Percentiles rank a stretch among this genome's conserved stretches.
phyloP scores from a whole-genome alignment of 2,888 invertebrate genomes.

The Pseudococcus longispinus region DNA sequence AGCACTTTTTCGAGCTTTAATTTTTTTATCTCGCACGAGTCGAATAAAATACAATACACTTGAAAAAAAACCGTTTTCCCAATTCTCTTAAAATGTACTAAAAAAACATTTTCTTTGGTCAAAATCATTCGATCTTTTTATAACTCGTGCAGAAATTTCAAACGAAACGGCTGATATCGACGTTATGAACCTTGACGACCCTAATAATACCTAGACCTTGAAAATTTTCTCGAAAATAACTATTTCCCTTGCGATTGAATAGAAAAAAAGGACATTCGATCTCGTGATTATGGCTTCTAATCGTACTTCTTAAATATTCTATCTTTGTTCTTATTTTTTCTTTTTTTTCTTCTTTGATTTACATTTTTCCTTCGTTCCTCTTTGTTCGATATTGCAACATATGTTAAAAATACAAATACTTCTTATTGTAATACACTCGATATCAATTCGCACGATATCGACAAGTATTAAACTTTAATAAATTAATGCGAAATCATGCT shows the following conservation, averaged over 20 bases:
- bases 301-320: not conserved
- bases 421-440: not conserved
- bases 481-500: not conserved
- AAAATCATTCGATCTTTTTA: not conserved
- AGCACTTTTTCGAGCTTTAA: not conserved
- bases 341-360: not conserved
- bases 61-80: not conserved
- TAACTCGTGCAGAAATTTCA: not conserved
- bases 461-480: not conserved
- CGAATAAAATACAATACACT: not conserved
- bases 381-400: not conserved
- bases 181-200: not conserved
- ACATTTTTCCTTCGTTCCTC: not conserved
- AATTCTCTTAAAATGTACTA: not conserved
- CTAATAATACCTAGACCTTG: not conserved
- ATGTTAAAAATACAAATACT: not conserved
- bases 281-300: not conserved
- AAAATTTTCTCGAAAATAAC: not conserved
- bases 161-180: not conserved
- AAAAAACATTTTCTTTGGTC: not conserved
- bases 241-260: not conserved
- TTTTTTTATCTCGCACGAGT: not conserved
- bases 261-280: not conserved
- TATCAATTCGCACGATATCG: not conserved
- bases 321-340: not conserved